Evolutionary conservation across 2,797 vertebrate genomes (phyloP), one percentile per base, ranked within the genome.

Genomic region (Myotis daubentonii): DNA sequence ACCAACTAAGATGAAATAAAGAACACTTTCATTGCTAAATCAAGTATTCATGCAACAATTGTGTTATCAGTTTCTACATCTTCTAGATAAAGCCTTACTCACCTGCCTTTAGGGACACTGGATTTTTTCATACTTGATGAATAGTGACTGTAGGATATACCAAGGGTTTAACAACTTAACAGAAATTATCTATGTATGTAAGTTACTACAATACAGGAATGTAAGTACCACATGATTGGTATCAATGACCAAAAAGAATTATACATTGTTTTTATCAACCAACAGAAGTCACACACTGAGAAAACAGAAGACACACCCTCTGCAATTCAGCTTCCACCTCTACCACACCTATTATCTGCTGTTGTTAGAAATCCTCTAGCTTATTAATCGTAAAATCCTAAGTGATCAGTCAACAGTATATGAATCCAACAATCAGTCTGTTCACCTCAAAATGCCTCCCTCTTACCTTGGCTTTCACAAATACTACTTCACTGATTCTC

Each of bases 131-230:
- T 66, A 92, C 47, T 92, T 91, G 49, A 89, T 93, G 62, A 44
- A 94, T 72, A 78, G 28, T 91, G 57, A 96, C 57, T 89, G 25
- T 78, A 66, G 60, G 71, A 95, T 89, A 55, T 81, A 91, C 62
- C 93, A 93, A 97, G 49, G 75, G 44, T 49, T 93, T 96, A 82
- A 93, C 57, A 94, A 88, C 51, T 83, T 93, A 96, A 82, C 15
- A 85, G n/a, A 85, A n/a, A 30, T 47, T 25, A 94, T 92, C 81
- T 93, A 60, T 22, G 10, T 83, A 53, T 53, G 15, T 79, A 74
- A 38, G 8, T 79, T 83, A 86, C 19, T 41, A 94, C 55, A 74
- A 88, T 72, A 90, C 5, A 85, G 70, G 25, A 92, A n/a, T 94
- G 0, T 71, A 93, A 81, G 30, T 55, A 22, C 83, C 70, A 76